Conservation (phyloP, 2,113 vertebrate species). For the Zingel zingel region DNA sequence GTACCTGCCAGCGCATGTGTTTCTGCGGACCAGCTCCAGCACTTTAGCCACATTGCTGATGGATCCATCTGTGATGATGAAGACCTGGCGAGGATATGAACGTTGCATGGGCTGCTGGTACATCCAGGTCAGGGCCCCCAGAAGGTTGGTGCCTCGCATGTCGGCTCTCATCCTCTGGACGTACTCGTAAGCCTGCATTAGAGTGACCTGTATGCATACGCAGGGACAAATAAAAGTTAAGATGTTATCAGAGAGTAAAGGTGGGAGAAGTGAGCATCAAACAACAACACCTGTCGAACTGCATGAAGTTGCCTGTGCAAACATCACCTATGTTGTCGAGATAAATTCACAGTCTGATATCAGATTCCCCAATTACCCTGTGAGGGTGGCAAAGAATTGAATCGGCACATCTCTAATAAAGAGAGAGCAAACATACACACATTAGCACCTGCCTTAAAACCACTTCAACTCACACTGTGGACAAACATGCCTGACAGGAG, state of each 20-base stretch:
- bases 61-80: conserved; percentile 87
- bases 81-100: conserved; percentile 92
- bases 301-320: conserved; percentile 36
- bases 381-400: conserved; percentile 44
- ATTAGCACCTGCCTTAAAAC: conserved; percentile 68
- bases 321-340: conserved; percentile 46
- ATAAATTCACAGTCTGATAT: conserved; percentile 60
- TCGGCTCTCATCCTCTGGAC: conserved; percentile 83
- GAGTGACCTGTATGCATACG: conserved; percentile 81
- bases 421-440: conserved; percentile 62
- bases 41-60: conserved; percentile 80
- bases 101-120: conserved; percentile 90
- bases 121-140: conserved; percentile 89
- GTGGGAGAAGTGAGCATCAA: conserved; percentile 5
- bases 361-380: conserved; percentile 50
- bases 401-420: conserved; percentile 60
- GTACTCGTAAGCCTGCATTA: conserved; percentile 86
- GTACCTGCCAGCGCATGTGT: conserved; percentile 90
- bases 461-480: conserved; percentile 48
- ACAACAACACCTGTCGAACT: conserved; percentile 30
- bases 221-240: neutral
- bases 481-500: conserved; percentile 64
- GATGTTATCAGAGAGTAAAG: conserved; percentile 43
- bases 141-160: conserved; percentile 83
- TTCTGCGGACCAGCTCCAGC: conserved; percentile 91